These are phyloP conservation scores for Stichopus horrens DNA, from an alignment of 53 echinoderm and acorn worm species.

Conservation along the genomic window DNA sequence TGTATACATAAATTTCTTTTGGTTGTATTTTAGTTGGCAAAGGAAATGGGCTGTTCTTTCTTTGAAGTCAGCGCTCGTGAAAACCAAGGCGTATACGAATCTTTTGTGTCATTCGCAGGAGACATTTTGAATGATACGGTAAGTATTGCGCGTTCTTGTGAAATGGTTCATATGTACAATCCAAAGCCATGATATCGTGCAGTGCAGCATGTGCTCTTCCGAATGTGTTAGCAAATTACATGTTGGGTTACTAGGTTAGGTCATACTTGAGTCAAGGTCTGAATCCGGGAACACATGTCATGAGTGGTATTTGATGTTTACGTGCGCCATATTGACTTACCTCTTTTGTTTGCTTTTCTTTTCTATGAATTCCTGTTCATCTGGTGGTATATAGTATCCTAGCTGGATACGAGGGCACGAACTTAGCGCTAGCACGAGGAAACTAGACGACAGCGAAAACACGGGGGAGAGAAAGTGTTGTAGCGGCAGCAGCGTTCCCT, in stretches of 20 bases:
- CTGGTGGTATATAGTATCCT: constrained; percentile 25
- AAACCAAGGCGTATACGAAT: constrained; percentile 64
- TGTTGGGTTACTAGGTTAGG: no score
- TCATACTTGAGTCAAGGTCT: no score
- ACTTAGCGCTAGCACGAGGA: constrained; percentile 34
- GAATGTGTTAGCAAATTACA: no score
- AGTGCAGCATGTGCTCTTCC: no score
- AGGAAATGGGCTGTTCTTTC: constrained; percentile 66
- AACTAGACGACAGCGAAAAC: constrained; percentile 10
- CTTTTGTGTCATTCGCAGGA: constrained; percentile 67
- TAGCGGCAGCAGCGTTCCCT: not conserved
- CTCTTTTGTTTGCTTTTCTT: no score
- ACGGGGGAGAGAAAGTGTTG: constrained; percentile 16
- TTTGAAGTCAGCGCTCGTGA: constrained; percentile 87
- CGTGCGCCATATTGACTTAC: no score
- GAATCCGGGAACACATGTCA: no score
- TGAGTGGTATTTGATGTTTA: no score
- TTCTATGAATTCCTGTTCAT: no score
- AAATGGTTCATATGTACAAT: not conserved
- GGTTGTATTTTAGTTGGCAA: constrained; percentile 57
- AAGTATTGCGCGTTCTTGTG: not conserved
- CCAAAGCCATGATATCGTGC: no score
- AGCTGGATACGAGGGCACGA: constrained; percentile 35
- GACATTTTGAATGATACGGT: constrained; percentile 67
- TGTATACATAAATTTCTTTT: no score